Evolutionary conservation across 2,113 vertebrate genomes (phyloP), one percentile per base, ranked within the genome.

Genomic region (Craseonycteris thonglongyai): DNA sequence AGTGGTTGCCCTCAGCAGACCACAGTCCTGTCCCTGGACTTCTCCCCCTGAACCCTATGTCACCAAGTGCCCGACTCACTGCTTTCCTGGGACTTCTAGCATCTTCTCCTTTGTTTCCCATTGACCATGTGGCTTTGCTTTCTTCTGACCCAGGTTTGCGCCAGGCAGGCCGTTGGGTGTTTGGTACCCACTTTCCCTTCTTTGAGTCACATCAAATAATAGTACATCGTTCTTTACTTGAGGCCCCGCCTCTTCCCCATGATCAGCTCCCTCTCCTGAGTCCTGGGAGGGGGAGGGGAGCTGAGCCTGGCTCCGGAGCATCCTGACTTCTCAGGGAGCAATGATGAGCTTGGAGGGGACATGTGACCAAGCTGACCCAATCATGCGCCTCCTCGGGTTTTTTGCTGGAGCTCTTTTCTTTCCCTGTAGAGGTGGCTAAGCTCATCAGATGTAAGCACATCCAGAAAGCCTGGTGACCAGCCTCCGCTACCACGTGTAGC

Each of bases 1-100:
- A 30, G 22, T 1, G 14, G 72, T 51, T 75, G 63, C 19, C 30
- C 33, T 33, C 16, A 42, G 45, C 15, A 40, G 69, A 26, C 18
- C 3, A 2, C 1, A 8, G 21, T 2, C 0, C 2, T 5, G 28
- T 26, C 42, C 59, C 19, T 38, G 33, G 35, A 5, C 58, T 47
- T 75, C 38, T 65, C 1, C 7, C 13, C 13, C 54, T 3, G 0
- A 2, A 9, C 45, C 33, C 14, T 21, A 3, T 65, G 9, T 84
- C 49, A 22, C 24, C 5, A 5, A 38, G 45, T 2, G 22, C 18
- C 35, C 22, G 5, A 30, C 28, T 40, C 45, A 7, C 35, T 10
- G 8, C 28, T 33, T 72, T 35, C 24, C 47, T 69, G 38, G n/a
- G 38, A 35, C n/a, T 69, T 69, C 30, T 5, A 0, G 2, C 21